Base-by-base conservation (phyloP, 1,140 invertebrate species). In the Eriosoma lanigerum region DNA sequence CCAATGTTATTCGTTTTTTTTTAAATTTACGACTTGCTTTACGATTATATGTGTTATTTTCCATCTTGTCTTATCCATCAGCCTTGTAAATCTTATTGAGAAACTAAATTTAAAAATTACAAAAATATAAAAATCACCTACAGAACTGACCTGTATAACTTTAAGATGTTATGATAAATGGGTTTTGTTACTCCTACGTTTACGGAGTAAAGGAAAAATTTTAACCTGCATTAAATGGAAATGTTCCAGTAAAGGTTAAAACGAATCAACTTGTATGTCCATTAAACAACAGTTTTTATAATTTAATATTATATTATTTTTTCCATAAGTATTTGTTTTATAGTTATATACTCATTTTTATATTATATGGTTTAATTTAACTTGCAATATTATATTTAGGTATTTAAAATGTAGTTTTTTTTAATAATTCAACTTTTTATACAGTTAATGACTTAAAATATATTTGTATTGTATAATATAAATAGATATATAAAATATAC, bases 11-110 rank as follows among this genome's bases (percentile, higher is more conserved):
- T 58, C 19, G 32, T 76, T 76, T 76, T 58, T 75, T 72, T 46
- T 76, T 56, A 9, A 76, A 76, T 76, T 76, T 76, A 76, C 72
- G 72, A 76, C 72, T 38, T 52, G 54, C n/a, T 44, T 76, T 46
- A 76, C 72, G 72, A 54, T 56, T 58, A 58, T 58, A 44, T 76
- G 72, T 76, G 72, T 76, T 76, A 76, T 76, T 76, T 75, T 56
- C 52, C 24, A 48, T 76, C 21, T 56, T 76, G 50, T 76, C 72
- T 75, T 76, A 76, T 58, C 72, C 72, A 17, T 56, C 12, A 56
- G 54, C 72, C 72, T 58, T 76, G 52, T 76, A 76, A 76, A 76
- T 76, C 72, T 76, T 38, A 29, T 54, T 2, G 38, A 76, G 52
- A 44, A 76, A 76, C 50, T 76, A 72, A 50, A 76, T 76, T 76